These are phyloP conservation scores for Chrysocyon brachyurus DNA, from an alignment of 2,797 vertebrate species.

Conservation along the genomic window DNA sequence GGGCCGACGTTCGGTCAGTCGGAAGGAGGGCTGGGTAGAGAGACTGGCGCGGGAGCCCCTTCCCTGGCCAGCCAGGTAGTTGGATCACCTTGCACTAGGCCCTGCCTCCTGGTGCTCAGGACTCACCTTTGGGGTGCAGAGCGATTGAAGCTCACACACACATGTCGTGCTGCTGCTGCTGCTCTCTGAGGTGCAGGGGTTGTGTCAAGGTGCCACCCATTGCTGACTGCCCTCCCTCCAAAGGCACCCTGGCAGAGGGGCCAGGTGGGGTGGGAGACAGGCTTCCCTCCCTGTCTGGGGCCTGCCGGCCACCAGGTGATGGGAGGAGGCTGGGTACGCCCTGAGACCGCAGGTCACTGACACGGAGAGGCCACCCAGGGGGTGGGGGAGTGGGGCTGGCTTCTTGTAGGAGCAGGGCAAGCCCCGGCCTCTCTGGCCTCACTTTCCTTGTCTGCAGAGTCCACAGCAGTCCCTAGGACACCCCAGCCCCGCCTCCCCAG, in stretches of 20 bases:
- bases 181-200: background rate
- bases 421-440: background rate
- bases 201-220: background rate
- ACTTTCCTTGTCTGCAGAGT: background rate
- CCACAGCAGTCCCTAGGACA: too few species aligned
- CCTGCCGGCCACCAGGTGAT: background rate
- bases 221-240: background rate
- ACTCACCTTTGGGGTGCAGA: background rate
- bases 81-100: background rate
- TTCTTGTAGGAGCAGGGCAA: background rate
- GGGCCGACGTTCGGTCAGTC: background rate
- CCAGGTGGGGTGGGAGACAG: background rate
- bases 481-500: background rate
- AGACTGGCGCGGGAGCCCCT: background rate
- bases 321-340: background rate
- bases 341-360: background rate
- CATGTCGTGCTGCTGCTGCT: background rate
- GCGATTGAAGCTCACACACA: background rate
- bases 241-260: background rate
- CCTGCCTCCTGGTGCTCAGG: background rate
- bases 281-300: too few species aligned
- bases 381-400: background rate
- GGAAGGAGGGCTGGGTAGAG: background rate
- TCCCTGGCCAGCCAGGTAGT: background rate
- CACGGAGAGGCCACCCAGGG: rapidly evolving